Conservation (phyloP, 2,113 vertebrate genomes). For the Cryptoleucopteryx plumbea region DNA sequence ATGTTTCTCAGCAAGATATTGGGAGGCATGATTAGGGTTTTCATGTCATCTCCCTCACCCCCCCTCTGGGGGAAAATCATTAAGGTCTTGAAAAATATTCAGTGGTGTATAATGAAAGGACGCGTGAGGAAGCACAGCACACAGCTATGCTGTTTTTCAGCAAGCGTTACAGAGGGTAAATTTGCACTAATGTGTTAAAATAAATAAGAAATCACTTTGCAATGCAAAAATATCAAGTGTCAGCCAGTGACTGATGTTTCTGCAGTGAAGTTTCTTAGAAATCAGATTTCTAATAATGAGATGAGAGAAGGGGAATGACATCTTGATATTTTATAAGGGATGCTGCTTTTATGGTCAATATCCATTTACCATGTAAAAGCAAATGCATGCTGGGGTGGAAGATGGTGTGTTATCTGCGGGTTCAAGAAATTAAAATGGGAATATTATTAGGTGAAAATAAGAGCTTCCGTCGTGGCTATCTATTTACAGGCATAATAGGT, state of each 20-base stretch:
- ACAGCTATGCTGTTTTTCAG: rapidly evolving
- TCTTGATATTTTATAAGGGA: not conserved
- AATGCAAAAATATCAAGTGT: not conserved
- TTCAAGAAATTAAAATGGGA: not conserved
- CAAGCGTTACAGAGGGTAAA: not conserved
- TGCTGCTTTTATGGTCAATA: not conserved
- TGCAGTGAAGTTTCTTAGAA: not conserved
- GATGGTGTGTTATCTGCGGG: not conserved
- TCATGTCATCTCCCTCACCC: not conserved
- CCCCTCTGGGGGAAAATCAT: not conserved
- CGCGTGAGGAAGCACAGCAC: not conserved
- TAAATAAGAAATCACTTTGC: not conserved
- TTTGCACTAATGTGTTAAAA: not conserved
- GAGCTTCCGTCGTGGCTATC: not conserved
- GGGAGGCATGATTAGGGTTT: not conserved
- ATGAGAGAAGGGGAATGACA: not conserved
- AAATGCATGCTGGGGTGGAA: not conserved
- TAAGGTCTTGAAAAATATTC: not conserved
- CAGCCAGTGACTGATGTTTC: not conserved
- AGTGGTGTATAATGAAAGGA: too few species aligned
- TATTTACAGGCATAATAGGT: not conserved
- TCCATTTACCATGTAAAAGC: not conserved
- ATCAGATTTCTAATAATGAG: not conserved
- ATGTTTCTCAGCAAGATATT: not conserved
- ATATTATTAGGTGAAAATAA: not conserved